Percentiles rank a stretch among this genome's conserved stretches.
These are phyloP conservation scores for Magallana angulata DNA, from an alignment of 1,140 invertebrate species.

Conservation along the genomic window DNA sequence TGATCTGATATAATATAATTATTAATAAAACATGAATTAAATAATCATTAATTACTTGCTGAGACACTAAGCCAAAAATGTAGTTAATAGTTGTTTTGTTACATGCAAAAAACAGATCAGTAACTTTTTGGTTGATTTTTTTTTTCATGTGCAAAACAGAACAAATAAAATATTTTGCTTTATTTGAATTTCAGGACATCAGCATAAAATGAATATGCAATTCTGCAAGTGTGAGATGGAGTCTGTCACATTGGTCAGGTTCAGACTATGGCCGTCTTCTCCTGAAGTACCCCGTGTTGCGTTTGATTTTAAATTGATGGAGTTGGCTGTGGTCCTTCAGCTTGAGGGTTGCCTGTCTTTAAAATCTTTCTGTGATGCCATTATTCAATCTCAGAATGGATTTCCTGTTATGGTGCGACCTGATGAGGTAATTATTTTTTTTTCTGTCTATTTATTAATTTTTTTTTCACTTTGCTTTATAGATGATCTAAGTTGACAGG, in stretches of 20 bases:
- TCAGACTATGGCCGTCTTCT: slow-evolving; percentile 45
- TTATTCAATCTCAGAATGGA: slow-evolving; percentile 25
- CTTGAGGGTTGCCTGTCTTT: slow-evolving; percentile 35
- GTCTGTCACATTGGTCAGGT: slow-evolving; percentile 43
- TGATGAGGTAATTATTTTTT: slow-evolving; percentile 4
- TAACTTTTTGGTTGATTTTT: too few species aligned
- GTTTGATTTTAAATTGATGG: slow-evolving; percentile 47
- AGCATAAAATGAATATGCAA: slow-evolving; percentile 19
- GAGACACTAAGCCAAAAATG: too few species aligned
- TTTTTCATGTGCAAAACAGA: too few species aligned
- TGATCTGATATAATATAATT: too few species aligned
- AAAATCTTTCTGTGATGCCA: slow-evolving; percentile 47
- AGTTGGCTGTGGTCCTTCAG: slow-evolving; percentile 40
- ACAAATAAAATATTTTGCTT: background rate
- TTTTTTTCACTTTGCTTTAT: background rate
- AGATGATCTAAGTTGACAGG: background rate
- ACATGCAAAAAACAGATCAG: too few species aligned
- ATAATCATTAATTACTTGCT: too few species aligned
- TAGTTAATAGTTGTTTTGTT: too few species aligned
- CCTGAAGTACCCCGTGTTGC: slow-evolving; percentile 39
- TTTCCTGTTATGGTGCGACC: slow-evolving; percentile 26
- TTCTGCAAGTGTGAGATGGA: slow-evolving; percentile 45
- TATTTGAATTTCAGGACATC: slow-evolving; percentile 34
- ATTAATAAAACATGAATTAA: too few species aligned
- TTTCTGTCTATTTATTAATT: background rate